Evolutionary conservation across 1,140 invertebrate genomes (phyloP).

Genomic region (Diploscapter pachys): DNA sequence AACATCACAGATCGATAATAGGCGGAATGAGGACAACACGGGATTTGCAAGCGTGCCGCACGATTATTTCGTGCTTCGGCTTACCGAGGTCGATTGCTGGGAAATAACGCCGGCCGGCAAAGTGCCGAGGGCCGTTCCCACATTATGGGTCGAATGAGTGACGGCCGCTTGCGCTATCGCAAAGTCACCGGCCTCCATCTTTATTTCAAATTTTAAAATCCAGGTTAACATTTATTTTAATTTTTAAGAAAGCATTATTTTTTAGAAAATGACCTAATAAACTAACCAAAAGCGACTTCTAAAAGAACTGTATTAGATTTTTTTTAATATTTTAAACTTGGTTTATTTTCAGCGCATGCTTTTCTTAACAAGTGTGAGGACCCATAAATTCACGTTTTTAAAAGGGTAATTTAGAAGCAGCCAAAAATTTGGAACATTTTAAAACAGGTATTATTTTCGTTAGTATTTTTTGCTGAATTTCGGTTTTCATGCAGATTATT

Average conservation of each 20-base stretch:
- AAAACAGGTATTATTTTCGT: neutral
- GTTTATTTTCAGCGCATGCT: no score
- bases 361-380: no score
- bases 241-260: no score
- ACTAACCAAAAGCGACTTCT: no score
- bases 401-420: neutral
- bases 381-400: neutral
- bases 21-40: no score
- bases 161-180: slow-evolving; percentile 19
- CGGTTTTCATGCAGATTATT: neutral
- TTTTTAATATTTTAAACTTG: no score
- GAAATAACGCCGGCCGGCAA: slow-evolving; percentile 19
- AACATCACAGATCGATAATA: no score
- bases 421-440: neutral
- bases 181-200: slow-evolving; percentile 28
- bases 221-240: no score
- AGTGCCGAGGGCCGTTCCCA: slow-evolving; percentile 13
- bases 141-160: slow-evolving; percentile 27
- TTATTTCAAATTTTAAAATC: neutral
- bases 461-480: neutral
- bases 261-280: no score
- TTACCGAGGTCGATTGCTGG: neutral
- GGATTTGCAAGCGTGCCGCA: no score
- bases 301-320: no score
- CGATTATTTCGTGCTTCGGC: no score